These are phyloP conservation scores for Melitaea athalia DNA, from an alignment of 2,888 invertebrate genomes.

Conservation along the genomic window DNA sequence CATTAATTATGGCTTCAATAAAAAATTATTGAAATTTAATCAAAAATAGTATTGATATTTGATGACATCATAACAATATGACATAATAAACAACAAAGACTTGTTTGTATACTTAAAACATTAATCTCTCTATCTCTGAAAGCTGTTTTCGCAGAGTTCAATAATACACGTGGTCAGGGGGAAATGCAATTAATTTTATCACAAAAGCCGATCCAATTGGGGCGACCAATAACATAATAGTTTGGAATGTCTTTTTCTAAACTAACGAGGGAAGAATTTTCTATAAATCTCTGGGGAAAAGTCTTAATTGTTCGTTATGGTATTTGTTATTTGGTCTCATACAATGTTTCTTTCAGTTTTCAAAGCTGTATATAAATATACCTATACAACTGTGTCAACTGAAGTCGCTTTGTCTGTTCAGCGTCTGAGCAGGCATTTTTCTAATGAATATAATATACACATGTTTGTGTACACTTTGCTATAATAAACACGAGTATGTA, in stretches of 20 bases:
- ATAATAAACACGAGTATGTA: no score
- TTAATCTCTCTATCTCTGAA: conserved; percentile 38
- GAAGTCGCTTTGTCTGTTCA: no score
- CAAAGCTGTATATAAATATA: neutral
- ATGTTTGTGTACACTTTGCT: no score
- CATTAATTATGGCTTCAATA: no score
- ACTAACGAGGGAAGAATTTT: conserved; percentile 34
- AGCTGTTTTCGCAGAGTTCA: conserved; percentile 41
- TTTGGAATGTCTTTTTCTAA: conserved; percentile 47
- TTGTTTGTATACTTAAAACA: neutral
- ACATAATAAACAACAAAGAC: neutral
- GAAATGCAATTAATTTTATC: conserved; percentile 76
- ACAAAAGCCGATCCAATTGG: conserved; percentile 62
- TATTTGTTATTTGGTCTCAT: conserved; percentile 17
- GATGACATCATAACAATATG: neutral
- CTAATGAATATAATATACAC: no score
- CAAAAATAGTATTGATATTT: neutral
- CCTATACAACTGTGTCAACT: no score
- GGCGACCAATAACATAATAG: conserved; percentile 47
- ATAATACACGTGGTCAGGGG: conserved; percentile 51
- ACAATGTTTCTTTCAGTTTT: neutral
- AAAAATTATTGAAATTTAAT: no score
- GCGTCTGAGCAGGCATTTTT: no score
- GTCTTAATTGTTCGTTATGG: conserved; percentile 20
- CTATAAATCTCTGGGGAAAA: conserved; percentile 35